Conservation (phyloP, 30 jellyfish, hydroid and myxozoan genomes). For the Clytia hemisphaerica region DNA sequence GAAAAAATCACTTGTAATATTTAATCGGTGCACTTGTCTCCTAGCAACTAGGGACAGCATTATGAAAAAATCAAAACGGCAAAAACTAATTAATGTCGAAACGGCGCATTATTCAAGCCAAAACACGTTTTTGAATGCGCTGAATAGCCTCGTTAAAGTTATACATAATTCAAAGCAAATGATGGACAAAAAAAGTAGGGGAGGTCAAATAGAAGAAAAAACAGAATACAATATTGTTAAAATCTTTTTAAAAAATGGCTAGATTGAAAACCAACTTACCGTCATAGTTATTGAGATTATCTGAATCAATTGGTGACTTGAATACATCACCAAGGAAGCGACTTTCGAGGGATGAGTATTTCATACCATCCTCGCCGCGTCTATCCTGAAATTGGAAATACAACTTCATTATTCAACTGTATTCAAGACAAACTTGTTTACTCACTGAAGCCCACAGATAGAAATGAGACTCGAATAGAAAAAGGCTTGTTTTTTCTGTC, state of each 20-base stretch:
- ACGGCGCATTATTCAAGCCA: constrained; percentile 8
- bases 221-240: not conserved
- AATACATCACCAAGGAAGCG: constrained; percentile 77
- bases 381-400: constrained; percentile 56
- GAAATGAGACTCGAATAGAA: too few relatives aligned
- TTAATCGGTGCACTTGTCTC: not conserved
- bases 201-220: not conserved
- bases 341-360: constrained; percentile 93
- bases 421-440: too few relatives aligned
- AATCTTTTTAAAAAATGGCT: too few relatives aligned
- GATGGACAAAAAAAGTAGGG: not conserved
- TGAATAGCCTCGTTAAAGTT: not conserved
- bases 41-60: not conserved
- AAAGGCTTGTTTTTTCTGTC: too few relatives aligned
- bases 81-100: constrained; percentile 33
- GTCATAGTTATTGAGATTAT: constrained; percentile 45
- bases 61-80: not conserved
- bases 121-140: constrained; percentile 8
- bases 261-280: not conserved
- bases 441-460: too few relatives aligned
- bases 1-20: not conserved
- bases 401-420: not conserved
- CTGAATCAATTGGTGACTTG: constrained; percentile 87
- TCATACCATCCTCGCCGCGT: constrained; percentile 65
- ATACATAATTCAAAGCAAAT: not conserved